Base-by-base conservation (phyloP, 2,888 invertebrate genomes). In the Dryobota labecula region DNA sequence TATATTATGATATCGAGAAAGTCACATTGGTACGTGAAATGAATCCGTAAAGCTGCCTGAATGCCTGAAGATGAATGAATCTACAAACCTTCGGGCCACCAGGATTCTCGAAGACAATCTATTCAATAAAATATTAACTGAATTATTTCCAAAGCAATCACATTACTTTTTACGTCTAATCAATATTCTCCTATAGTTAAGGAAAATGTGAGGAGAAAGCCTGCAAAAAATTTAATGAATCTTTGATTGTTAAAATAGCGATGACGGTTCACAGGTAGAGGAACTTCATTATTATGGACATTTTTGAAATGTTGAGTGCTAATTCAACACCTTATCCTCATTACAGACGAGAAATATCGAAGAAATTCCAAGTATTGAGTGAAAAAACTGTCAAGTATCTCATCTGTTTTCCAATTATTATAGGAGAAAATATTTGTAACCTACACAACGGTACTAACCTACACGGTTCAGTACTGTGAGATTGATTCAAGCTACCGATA, bases 131-230 rank as follows among this genome's bases (percentile, higher is more conserved):
- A 15, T 58, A 60, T 41, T n/a, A 49, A 61, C 60, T 41, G 41
- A 43, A 76, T 15, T 30, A 3, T 54, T 30, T 43, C 20, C 45
- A 24, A 49, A 47, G 36, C 0, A 54, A 70, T 58, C 36, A 53
- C 76, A 77, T 74, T 56, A 76, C n/a, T n/a, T 70, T 60, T 43
- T 70, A 47, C 33, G 27, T 47, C 47, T 70, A 49, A 76, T 54
- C 70, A 76, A 60, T 47, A 60, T 27, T 69, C 20, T 58, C 8
- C 18, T 24, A 30, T 20, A 33, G 47, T 15, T 27, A 30, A 41
- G n/a, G 8, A 53, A 73, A 58, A 57, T 15, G 36, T 41, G 43
- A 1, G 45, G 41, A 27, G 24, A n/a, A 53, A 41, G 49, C 24
- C 15, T 73, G 15, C 13, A 27, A 51, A 45, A 70, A 76, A 41